Base-by-base conservation (phyloP, 2,888 invertebrate species). In the Cremastobaeus sp. region DNA sequence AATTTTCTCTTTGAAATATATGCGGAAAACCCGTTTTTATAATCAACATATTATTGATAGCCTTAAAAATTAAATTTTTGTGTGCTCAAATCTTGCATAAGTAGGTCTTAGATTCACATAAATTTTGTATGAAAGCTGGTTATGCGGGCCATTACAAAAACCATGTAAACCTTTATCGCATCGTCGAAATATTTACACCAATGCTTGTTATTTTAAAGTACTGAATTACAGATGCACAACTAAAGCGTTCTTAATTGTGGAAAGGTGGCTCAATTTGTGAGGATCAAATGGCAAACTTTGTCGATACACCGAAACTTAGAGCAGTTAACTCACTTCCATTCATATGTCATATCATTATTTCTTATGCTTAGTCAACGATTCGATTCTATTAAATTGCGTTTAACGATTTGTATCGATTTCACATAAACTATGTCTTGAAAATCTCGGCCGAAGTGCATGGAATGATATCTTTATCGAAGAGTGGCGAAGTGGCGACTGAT, bases 371-470 rank as follows among this genome's bases (percentile, higher is more conserved):
- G 18, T 60, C 41, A 55, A 32, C 20, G 37, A 14, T 15, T 50
- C 64, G 45, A 50, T 45, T 3, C 59, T 35, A 45, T 47, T 17
- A 39, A 50, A 50, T 37, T 35, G 11, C 34, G 3, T 55, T 59
- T 47, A 21, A 69, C 30, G 30, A n/a, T 18, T 35, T 43, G 57
- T 12, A 45, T 54, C 25, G 43, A 30, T 59, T 68, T 48, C 11
- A 47, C 32, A 39, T 73, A 47, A 66, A 73, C 77, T 84, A 84
- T 70, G 80, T 78, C 79, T 84, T 79, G 74, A 84, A 84, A 77
- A 82, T 78, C 69, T 84, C 82, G 48, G 79, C 78, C 54, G 85
- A 81, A 35, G 83, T 83, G 50, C 83, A 81, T 8, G 85, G 81
- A 39, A 82, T 81, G 66, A 80, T 74, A 72, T 79, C 80, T 64